Conservation (phyloP, 1,140 invertebrate genomes). For the Pseudomyrmex flavicornis region DNA sequence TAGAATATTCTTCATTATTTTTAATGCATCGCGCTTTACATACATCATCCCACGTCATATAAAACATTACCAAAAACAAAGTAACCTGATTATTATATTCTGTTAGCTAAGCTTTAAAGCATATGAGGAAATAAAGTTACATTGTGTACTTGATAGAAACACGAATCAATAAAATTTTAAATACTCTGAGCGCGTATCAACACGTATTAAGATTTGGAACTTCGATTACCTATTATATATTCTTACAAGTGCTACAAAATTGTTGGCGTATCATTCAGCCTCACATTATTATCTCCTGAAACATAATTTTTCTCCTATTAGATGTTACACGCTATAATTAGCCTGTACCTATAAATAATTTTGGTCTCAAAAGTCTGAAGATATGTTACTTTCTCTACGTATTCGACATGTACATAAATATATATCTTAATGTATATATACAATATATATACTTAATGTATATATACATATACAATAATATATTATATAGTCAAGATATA, state of each 20-base stretch:
- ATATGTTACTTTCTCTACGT: conserved; percentile 62
- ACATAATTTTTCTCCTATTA: conserved; percentile 80
- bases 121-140: conserved; percentile 66
- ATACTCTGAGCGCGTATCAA: conserved; percentile 73
- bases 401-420: conserved; percentile 60
- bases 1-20: background rate
- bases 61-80: conserved; percentile 1
- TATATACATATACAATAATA: background rate
- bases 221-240: conserved; percentile 82
- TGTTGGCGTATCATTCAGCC: conserved; percentile 81
- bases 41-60: conserved; percentile 14
- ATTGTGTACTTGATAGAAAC: conserved; percentile 65
- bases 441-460: background rate
- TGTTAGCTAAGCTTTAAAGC: conserved; percentile 66
- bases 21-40: conserved; percentile 15
- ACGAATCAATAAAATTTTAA: conserved; percentile 70
- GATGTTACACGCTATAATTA: conserved; percentile 61
- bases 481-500: conserved; percentile 10
- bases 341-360: conserved; percentile 44
- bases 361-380: conserved; percentile 20
- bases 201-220: conserved; percentile 75
- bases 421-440: background rate
- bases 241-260: conserved; percentile 80
- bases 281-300: conserved; percentile 83
- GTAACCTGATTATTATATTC: conserved; percentile 19